Evolutionary conservation across 2,888 invertebrate species (phyloP), one percentile per base, ranked within the genome.

Genomic region (Icerya purchasi): DNA sequence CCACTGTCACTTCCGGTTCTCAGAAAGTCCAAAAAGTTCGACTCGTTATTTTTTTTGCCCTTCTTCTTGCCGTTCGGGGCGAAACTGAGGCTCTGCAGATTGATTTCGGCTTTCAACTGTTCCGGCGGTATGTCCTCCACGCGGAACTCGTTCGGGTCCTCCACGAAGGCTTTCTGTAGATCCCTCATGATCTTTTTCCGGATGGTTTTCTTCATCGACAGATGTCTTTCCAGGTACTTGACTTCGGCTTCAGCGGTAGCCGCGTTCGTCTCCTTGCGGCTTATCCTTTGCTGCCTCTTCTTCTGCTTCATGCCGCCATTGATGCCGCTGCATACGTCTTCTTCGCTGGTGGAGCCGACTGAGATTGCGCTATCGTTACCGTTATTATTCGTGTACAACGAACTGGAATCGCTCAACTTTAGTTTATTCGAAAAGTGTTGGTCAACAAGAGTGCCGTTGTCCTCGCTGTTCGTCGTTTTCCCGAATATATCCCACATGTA

Each of bases 171-270:
- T 66, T 86, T 85, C 68, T 84, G 81, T 66, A 86, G 75, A 71
- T 86, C 86, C 36, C 86, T 76, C 84, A 86, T 86, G 69, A 86
- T 86, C 73, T 86, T 86, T 74, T 85, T 86, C 66, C 86, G 74
- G 65, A 86, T 86, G 20, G 86, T 86, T 70, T 86, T 86, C 75
- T 87, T 86, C 86, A 86, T 86, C 69, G 86, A 86, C 67, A 87
- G 76, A 71, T 86, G 86, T 66, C 86, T 75, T 69, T 87, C 86
- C 52, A 86, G 72, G 21, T 86, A 86, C 68, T 82, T 81, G 53
- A 83, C 81, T 69, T 81, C 81, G 57, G 78, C 80, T 67, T 81
- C 81, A 18, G 77, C 75, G 66, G 79, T 75, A 2, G 79, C 75
- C 69, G 82, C 80, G 71, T 77, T 81, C 69, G 83, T 83, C 65